phyloP scores from a whole-genome alignment of 1,140 invertebrate genomes.

The Platorchestia sp. region DNA sequence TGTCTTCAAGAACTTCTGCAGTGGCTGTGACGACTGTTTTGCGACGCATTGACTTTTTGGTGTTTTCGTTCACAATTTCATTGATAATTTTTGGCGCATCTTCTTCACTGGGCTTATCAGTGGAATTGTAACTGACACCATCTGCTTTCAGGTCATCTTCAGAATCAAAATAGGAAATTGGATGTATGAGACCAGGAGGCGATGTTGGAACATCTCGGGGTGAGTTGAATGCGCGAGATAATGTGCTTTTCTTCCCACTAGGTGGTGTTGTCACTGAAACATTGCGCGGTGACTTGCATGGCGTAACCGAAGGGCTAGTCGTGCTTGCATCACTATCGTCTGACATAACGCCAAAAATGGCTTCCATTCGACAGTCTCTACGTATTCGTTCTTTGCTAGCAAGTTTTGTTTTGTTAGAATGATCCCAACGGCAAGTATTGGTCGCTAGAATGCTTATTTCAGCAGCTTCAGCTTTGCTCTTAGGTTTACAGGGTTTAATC shows the following conservation, averaged over 20 bases:
- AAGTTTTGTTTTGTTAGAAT: constrained; percentile 56
- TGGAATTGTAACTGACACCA: not conserved
- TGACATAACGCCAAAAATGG: constrained; percentile 87
- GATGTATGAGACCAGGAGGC: not conserved
- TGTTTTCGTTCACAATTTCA: constrained; percentile 26
- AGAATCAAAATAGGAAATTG: not conserved
- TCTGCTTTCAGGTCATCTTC: constrained; percentile 8
- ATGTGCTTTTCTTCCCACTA: constrained; percentile 59
- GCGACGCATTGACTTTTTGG: not conserved
- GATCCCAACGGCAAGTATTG: constrained; percentile 59
- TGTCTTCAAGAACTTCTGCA: constrained; percentile 33
- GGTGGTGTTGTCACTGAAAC: constrained; percentile 57
- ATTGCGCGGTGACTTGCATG: constrained; percentile 7
- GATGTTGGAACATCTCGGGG: constrained; percentile 8
- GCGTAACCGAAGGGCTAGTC: not conserved
- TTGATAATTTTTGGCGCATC: constrained; percentile 24
- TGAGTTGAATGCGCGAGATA: constrained; percentile 62
- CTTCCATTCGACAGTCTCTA: constrained; percentile 83
- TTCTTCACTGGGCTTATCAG: constrained; percentile 13
- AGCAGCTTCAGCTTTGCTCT: constrained; percentile 60
- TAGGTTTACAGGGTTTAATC: constrained; percentile 60
- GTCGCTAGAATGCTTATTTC: constrained; percentile 58
- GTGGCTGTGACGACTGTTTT: not conserved
- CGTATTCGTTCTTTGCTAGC: constrained; percentile 71
- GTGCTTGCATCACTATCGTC: constrained; percentile 76